Evolutionary conservation across 1,140 invertebrate genomes (phyloP), one percentile per base, ranked within the genome.

Genomic region (Brachionus sp.): DNA sequence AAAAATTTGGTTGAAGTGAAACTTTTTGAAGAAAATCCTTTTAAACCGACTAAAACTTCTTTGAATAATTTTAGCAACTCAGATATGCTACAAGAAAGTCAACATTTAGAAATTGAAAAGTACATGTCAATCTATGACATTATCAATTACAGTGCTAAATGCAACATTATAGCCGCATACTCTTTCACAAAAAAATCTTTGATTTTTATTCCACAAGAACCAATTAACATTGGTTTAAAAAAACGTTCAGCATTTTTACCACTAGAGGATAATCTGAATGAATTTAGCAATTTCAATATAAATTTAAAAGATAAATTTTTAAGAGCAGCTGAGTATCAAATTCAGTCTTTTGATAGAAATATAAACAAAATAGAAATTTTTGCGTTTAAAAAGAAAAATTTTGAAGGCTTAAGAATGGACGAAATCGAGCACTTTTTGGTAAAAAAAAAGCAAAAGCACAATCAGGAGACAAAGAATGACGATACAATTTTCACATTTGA

Each of bases 91-190:
- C 70, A 75, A 29, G 70, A 75, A 4, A 75, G 35, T 66, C 77
- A 80, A 44, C 50, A 80, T 35, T 66, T 80, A 13, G 77, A 80
- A 10, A 29, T 80, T 19, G 77, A 80, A 57, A 80, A 80, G 33
- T 80, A 80, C 50, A 66, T 80, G 29, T 80, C 77, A 3, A 80
- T 80, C 23, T 80, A 62, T 80, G 50, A 80, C 16, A 4, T 80
- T 12, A 35, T 80, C 13, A n/a, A 35, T 5, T 62, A 37, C 37
- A 80, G 62, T 33, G 5, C 50, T 13, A 57, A 62, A 23, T 66
- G 50, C 19, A 39, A 9, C 9, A 37, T 80, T 10, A 80, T 80
- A 62, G 62, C 57, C 9, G 77, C 19, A 29, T 80, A 37, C 16
- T 57, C 50, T 25, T 66, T 80, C 25, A 80, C 9, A 4, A 62